Evolutionary conservation across 2,113 vertebrate genomes (phyloP).

Genomic region (Oreamnos americanus): DNA sequence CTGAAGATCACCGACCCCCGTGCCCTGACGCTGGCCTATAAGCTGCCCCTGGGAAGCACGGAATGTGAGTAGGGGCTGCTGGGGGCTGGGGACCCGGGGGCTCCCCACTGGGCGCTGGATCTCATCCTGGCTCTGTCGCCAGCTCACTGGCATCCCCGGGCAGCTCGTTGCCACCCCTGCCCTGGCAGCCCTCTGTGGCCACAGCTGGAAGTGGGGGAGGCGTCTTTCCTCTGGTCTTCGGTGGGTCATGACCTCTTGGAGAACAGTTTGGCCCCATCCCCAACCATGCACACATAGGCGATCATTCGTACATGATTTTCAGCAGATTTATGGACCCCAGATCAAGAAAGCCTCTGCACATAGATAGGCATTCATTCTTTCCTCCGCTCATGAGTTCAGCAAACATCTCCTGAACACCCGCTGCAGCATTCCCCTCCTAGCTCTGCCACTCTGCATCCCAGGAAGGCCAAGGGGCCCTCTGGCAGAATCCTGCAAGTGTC

Average conservation of each 20-base stretch:
- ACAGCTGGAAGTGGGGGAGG: too few relatives aligned
- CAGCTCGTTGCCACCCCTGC: fast-evolving
- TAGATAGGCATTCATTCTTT: fast-evolving
- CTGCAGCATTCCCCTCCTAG: fast-evolving
- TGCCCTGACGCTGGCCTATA: conserved; percentile 84
- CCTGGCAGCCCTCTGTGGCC: neutral
- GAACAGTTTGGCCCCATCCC: neutral
- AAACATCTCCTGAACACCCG: neutral
- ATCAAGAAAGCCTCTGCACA: neutral
- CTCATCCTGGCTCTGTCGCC: neutral
- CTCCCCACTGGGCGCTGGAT: fast-evolving
- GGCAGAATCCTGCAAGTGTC: neutral
- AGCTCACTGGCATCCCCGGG: fast-evolving
- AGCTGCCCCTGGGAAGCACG: conserved; percentile 64
- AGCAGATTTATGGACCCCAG: neutral
- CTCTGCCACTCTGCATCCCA: neutral
- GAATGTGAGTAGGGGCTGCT: conserved; percentile 72
- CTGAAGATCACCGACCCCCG: conserved; percentile 83
- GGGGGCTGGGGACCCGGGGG: fast-evolving
- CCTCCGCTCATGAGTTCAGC: too few relatives aligned
- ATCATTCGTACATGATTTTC: neutral
- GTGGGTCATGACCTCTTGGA: neutral
- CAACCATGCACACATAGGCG: fast-evolving
- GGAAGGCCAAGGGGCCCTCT: too few relatives aligned
- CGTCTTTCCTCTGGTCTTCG: neutral